phyloP scores from a whole-genome alignment of 1,140 invertebrate species.

The Ceratosolen solmsi region DNA sequence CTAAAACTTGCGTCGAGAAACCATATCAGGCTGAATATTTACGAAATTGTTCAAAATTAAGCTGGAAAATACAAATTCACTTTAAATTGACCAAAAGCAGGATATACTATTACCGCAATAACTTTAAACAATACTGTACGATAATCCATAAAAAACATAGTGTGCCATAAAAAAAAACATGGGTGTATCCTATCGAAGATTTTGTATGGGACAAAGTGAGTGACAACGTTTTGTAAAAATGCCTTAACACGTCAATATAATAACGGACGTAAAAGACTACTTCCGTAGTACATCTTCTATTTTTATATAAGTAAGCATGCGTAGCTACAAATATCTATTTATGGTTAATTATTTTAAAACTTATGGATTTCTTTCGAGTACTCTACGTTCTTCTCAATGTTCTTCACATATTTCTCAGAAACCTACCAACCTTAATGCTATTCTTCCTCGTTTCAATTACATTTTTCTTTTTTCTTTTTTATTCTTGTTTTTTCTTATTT shows the following conservation, averaged over 20 bases:
- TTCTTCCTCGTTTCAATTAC: background rate
- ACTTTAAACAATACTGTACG: background rate
- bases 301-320: too few relatives aligned
- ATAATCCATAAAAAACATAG: too few relatives aligned
- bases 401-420: too few relatives aligned
- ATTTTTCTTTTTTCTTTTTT: background rate
- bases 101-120: background rate
- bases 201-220: background rate
- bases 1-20: background rate
- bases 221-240: background rate
- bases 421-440: too few relatives aligned
- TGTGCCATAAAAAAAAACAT: too few relatives aligned
- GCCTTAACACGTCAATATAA: background rate
- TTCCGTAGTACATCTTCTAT: background rate
- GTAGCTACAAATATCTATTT: too few relatives aligned
- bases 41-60: slow-evolving; percentile 3
- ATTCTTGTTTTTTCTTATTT: background rate
- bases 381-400: too few relatives aligned
- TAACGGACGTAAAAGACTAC: background rate
- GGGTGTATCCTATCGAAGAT: background rate
- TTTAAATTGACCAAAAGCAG: too few relatives aligned
- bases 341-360: too few relatives aligned
- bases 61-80: background rate
- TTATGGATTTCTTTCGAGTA: too few relatives aligned
- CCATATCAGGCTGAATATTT: background rate